These are phyloP conservation scores for Atrichornis clamosus DNA, from an alignment of 2,113 vertebrate genomes.

Conservation along the genomic window DNA sequence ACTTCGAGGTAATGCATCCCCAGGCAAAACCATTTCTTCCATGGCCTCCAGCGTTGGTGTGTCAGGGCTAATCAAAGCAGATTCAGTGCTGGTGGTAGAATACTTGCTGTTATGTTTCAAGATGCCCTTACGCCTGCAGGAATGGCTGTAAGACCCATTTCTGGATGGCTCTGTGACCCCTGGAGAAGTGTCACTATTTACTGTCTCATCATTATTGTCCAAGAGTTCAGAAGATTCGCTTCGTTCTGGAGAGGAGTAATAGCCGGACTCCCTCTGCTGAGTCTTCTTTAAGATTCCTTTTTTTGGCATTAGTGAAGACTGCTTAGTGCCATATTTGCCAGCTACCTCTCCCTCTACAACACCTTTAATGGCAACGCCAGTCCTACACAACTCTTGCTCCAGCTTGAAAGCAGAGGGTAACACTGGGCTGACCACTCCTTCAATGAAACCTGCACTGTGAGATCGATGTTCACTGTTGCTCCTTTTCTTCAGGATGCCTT, in stretches of 20 bases:
- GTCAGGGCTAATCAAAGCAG: constrained; percentile 60
- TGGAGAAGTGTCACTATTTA: constrained; percentile 54
- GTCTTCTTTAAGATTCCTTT: constrained; percentile 98
- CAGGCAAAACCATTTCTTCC: constrained; percentile 72
- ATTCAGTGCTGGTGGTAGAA: constrained; percentile 72
- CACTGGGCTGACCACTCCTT: constrained; percentile 68
- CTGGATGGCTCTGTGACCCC: constrained; percentile 65
- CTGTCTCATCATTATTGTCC: constrained; percentile 68
- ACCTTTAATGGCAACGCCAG: constrained; percentile 51
- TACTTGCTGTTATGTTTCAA: constrained; percentile 94
- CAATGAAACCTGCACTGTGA: constrained; percentile 82
- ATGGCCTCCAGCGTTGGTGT: constrained; percentile 70
- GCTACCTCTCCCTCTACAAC: constrained; percentile 67
- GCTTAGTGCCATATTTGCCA: constrained; percentile 75
- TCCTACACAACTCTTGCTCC: constrained; percentile 75
- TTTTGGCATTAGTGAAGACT: constrained; percentile 86
- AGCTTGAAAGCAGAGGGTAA: constrained; percentile 73
- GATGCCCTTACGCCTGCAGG: constrained; percentile 88
- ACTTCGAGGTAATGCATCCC: constrained; percentile 84
- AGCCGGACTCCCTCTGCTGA: constrained; percentile 91
- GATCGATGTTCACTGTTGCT: constrained; percentile 86
- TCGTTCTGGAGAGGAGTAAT: constrained; percentile 96
- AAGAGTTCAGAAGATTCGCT: constrained; percentile 92
- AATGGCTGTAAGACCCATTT: constrained; percentile 71
- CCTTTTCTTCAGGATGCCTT: constrained; percentile 93